Evolutionary conservation across 1,140 invertebrate species (phyloP).

Genomic region (Trachymyrmex cornetzi): DNA sequence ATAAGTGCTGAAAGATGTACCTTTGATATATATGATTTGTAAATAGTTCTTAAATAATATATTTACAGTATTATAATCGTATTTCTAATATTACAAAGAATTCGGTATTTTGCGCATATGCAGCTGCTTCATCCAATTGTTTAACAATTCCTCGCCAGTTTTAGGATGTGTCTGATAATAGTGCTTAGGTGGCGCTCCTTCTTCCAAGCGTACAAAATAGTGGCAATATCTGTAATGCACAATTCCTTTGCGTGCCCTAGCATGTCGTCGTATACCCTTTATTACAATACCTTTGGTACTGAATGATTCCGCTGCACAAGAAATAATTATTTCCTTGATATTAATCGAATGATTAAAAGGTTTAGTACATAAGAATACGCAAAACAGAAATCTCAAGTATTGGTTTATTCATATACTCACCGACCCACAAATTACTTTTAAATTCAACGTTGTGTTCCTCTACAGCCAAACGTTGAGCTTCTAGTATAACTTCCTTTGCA

Average conservation of each 20-base stretch:
- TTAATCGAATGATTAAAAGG: not conserved
- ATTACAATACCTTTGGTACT: constrained; percentile 91
- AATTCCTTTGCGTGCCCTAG: constrained; percentile 89
- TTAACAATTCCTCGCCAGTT: constrained; percentile 91
- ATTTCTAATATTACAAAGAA: constrained; percentile 88
- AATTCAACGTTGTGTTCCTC: constrained; percentile 97
- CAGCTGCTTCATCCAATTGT: constrained; percentile 91
- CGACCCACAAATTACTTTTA: constrained; percentile 98
- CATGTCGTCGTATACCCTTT: constrained; percentile 95
- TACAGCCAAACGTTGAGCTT: constrained; percentile 96
- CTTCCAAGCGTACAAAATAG: constrained; percentile 96
- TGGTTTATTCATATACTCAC: constrained; percentile 88
- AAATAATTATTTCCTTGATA: constrained; percentile 7
- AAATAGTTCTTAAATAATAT: not conserved
- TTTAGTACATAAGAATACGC: not conserved
- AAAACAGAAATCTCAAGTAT: not conserved
- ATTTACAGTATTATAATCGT: not conserved
- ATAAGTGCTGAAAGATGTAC: not conserved
- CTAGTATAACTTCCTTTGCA: constrained; percentile 93
- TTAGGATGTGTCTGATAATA: constrained; percentile 91
- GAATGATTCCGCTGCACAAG: constrained; percentile 94
- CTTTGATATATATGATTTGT: not conserved
- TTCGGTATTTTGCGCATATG: constrained; percentile 90
- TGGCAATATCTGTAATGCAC: constrained; percentile 94
- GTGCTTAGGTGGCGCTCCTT: constrained; percentile 95